Conservation (phyloP, 2,113 vertebrate genomes). For the Rhipidura dahli region DNA sequence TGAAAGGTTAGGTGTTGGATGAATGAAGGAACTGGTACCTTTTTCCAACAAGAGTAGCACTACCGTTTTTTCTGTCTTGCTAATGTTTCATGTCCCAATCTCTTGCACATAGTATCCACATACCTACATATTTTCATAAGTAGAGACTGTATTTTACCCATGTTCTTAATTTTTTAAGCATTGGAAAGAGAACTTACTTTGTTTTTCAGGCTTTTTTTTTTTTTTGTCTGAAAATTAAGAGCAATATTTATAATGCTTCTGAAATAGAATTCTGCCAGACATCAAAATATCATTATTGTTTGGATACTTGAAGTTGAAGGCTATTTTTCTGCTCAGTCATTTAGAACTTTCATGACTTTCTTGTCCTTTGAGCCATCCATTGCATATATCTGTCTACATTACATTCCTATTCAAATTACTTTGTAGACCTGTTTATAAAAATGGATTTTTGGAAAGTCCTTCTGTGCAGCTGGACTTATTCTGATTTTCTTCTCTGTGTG, state of each 20-base stretch:
- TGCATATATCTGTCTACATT: neutral
- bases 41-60: neutral
- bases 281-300: neutral
- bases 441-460: neutral
- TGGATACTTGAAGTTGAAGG: neutral
- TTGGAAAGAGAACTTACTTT: neutral
- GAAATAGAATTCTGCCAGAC: neutral
- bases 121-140: neutral
- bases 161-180: neutral
- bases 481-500: neutral
- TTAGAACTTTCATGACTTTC: neutral
- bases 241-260: neutral
- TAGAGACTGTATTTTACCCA: neutral
- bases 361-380: neutral
- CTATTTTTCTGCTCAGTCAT: neutral
- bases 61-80: fast-evolving
- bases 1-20: neutral
- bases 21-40: neutral
- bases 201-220: neutral
- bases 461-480: neutral
- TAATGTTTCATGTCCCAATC: neutral
- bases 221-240: neutral
- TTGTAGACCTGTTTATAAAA: neutral
- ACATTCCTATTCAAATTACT: neutral
- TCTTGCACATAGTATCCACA: neutral